Evolutionary conservation across 2,797 vertebrate species (phyloP).

Genomic region (Pangasius djambal): DNA sequence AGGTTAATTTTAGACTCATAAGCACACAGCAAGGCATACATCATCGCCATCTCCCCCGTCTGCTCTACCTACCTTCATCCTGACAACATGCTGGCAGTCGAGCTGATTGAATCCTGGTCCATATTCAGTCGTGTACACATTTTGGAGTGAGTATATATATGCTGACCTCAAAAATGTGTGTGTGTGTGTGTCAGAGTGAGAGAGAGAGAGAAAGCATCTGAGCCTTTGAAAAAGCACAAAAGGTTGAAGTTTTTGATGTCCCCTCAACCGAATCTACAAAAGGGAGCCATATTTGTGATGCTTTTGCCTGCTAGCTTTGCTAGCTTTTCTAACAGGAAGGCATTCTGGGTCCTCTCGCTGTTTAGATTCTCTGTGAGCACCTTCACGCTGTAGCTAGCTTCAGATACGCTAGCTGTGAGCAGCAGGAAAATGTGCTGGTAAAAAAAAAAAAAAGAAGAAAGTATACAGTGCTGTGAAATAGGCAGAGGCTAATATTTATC

Average conservation of each 20-base stretch:
- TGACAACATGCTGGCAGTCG: not conserved
- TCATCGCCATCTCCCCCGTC: constrained; percentile 37
- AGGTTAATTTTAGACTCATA: constrained; percentile 16
- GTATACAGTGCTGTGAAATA: constrained; percentile 46
- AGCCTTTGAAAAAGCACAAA: constrained; percentile 1
- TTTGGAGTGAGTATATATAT: not conserved
- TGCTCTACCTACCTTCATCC: constrained; percentile 18
- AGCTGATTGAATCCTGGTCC: constrained; percentile 9
- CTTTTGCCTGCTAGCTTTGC: constrained; percentile 7
- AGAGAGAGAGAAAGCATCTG: not conserved
- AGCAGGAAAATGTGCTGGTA: constrained; percentile 15
- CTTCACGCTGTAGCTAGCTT: not conserved
- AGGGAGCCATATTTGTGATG: not conserved
- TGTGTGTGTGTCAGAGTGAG: not conserved
- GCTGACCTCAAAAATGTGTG: not conserved
- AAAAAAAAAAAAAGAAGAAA: constrained; percentile 24
- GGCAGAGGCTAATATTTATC: constrained; percentile 53
- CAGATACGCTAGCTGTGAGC: not conserved
- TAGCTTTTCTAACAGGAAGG: not conserved
- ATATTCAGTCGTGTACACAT: not conserved
- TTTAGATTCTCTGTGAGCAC: not conserved
- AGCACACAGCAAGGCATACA: constrained; percentile 19
- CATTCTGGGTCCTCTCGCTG: not conserved
- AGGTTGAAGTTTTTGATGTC: not conserved
- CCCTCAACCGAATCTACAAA: not conserved